These are phyloP conservation scores for Vanacampus margaritifer DNA, from an alignment of 2,113 vertebrate genomes.

Conservation along the genomic window DNA sequence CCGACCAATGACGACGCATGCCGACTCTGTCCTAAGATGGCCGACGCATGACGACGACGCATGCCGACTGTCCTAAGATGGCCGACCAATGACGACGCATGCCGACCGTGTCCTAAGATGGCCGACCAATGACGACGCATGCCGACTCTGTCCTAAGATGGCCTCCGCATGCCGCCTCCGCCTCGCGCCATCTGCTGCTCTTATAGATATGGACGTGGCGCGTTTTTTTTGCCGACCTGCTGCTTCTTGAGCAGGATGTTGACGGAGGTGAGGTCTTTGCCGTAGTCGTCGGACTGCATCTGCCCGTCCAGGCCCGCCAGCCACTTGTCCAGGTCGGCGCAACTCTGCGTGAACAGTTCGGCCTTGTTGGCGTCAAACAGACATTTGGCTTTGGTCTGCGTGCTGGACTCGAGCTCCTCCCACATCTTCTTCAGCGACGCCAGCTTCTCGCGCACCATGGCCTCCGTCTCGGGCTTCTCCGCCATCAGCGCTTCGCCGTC, in stretches of 20 bases:
- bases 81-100: no score
- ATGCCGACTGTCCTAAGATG: no score
- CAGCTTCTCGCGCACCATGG: conserved; percentile 89
- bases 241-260: conserved; percentile 98
- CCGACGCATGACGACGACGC: no score
- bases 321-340: conserved; percentile 96
- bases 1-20: no score
- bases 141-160: no score
- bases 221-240: conserved; percentile 75
- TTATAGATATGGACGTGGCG: no score
- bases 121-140: no score
- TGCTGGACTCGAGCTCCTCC: conserved; percentile 91
- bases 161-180: no score
- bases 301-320: conserved; percentile 85
- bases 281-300: conserved; percentile 93
- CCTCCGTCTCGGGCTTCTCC: conserved; percentile 93
- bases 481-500: conserved; percentile 88
- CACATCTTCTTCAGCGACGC: conserved; percentile 86
- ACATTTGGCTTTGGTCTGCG: conserved; percentile 95
- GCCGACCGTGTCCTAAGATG: no score
- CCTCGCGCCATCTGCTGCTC: no score
- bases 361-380: conserved; percentile 98
- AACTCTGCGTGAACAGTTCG: conserved; percentile 97
- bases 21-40: no score
- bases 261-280: conserved; percentile 96